Base-by-base conservation (phyloP, 2,113 vertebrate genomes). In the Marmota monax region DNA sequence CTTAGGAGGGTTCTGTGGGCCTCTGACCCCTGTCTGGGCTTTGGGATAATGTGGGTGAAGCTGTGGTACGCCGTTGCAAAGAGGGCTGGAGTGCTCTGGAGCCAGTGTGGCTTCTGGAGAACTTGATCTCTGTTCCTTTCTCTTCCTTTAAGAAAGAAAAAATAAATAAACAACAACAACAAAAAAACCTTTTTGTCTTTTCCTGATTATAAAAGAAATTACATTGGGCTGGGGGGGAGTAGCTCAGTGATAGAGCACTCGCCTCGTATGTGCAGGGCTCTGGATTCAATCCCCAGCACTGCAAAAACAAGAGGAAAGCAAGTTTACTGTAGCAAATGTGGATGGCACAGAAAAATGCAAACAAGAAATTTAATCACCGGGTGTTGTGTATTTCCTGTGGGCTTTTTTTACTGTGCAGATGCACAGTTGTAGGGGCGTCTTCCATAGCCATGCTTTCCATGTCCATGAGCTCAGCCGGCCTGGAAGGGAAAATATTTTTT, bases 21-120 rank as follows among this genome's bases (percentile, higher is more conserved):
- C 32, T 18, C 25, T 4, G 11, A 17, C 91, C 9, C 51, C 56
- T 78, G 8, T 67, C 0, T 5, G 0, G 0, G 4, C 67, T 48
- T 14, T 82, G 53, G 10, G 1, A 2, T 51, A 7, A 39, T 2
- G 5, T 0, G 7, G 25, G 0, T 2, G 67, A n/a, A 72, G 84
- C 93, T 27, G 0, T 2, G 39, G 76, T 7, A 2, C 3, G 13
- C 76, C n/a, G 8, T 10, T 0, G 7, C 16, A 69, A 22, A 4
- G 17, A 32, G 37, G 4, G 1, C 78, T 23, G 6, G 6, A 17
- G 56, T 0, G 1, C 16, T 34, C 37, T 20, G 0, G 65, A 17
- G 42, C 67, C 63, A 3, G 5, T 0, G 0, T 3, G 10, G 18
- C 94, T 7, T 25, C 69, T 1, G 0, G 3, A 72, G 32, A 4